Percentiles rank a stretch among this genome's conserved stretches.
These are phyloP conservation scores for Cichlasoma orientale DNA, from an alignment of 2,797 vertebrate genomes.

Conservation along the genomic window DNA sequence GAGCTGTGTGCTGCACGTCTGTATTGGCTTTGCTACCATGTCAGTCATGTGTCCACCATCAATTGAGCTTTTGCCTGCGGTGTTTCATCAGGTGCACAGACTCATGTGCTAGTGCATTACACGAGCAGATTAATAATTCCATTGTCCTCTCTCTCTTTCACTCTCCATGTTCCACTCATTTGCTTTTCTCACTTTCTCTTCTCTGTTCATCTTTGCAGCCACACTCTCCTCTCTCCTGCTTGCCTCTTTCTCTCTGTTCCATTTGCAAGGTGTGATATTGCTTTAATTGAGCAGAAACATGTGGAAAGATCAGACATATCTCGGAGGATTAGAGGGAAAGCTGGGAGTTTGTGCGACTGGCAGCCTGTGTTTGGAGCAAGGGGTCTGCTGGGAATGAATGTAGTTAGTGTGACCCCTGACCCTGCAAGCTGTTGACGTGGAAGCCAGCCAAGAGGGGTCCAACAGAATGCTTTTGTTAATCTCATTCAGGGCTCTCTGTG, in stretches of 20 bases:
- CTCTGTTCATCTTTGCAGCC: constrained; percentile 37
- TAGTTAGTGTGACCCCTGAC: constrained; percentile 99
- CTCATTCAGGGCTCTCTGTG: constrained; percentile 97
- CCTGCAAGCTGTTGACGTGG: constrained; percentile 98
- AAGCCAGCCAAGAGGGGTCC: constrained; percentile 96
- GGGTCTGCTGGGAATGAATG: constrained; percentile 99
- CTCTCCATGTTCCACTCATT: constrained; percentile 56
- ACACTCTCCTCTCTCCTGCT: constrained; percentile 82
- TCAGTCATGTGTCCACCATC: constrained; percentile 55
- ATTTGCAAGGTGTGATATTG: constrained; percentile 96
- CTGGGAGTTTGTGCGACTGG: constrained; percentile 95
- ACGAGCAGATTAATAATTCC: constrained; percentile 65
- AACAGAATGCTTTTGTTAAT: constrained; percentile 99
- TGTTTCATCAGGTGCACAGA: constrained; percentile 67
- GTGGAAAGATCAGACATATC: constrained; percentile 99
- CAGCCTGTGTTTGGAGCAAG: constrained; percentile 92
- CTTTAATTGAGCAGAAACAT: constrained; percentile 99
- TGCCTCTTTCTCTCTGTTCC: constrained; percentile 79
- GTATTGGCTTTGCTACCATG: constrained; percentile 23
- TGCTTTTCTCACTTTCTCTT: constrained; percentile 62
- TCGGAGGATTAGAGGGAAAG: constrained; percentile 96
- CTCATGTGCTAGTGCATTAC: constrained; percentile 60
- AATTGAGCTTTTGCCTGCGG: constrained; percentile 61
- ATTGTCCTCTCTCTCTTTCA: constrained; percentile 55
- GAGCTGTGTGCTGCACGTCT: constrained; percentile 1